Evolutionary conservation across 2,888 invertebrate species (phyloP).

Genomic region (Globia sparganii): DNA sequence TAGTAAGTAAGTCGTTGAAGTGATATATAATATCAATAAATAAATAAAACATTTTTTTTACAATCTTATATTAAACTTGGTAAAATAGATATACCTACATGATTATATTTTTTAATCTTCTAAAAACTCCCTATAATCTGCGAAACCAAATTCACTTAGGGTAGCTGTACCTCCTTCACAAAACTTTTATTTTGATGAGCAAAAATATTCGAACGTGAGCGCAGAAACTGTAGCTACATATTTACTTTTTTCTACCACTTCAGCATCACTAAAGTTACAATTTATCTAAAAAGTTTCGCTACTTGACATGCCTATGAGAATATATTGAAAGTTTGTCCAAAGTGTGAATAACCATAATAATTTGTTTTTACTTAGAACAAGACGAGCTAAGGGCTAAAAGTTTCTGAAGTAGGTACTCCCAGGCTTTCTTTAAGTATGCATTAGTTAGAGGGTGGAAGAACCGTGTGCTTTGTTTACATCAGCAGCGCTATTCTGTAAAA

Average conservation of each 20-base stretch:
- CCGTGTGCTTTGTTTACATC: neutral
- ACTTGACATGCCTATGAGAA: constrained; percentile 61
- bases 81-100: neutral
- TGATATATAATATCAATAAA: too few relatives aligned
- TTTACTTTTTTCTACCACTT: constrained; percentile 42
- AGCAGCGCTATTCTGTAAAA: neutral
- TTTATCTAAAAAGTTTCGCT: constrained; percentile 58
- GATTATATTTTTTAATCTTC: neutral
- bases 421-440: constrained; percentile 30
- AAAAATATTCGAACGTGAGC: constrained; percentile 15
- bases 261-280: constrained; percentile 46
- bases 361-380: constrained; percentile 64
- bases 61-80: too few relatives aligned
- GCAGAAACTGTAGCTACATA: constrained; percentile 28
- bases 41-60: too few relatives aligned
- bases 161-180: neutral
- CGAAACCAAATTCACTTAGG: constrained; percentile 25
- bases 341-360: constrained; percentile 64
- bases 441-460: constrained; percentile 23
- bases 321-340: constrained; percentile 60
- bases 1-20: too few relatives aligned
- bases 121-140: neutral
- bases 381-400: constrained; percentile 50
- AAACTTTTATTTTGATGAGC: constrained; percentile 30
- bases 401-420: constrained; percentile 50